Evolutionary conservation across 2,113 vertebrate species (phyloP).

Genomic region (Bombycilla garrulus): DNA sequence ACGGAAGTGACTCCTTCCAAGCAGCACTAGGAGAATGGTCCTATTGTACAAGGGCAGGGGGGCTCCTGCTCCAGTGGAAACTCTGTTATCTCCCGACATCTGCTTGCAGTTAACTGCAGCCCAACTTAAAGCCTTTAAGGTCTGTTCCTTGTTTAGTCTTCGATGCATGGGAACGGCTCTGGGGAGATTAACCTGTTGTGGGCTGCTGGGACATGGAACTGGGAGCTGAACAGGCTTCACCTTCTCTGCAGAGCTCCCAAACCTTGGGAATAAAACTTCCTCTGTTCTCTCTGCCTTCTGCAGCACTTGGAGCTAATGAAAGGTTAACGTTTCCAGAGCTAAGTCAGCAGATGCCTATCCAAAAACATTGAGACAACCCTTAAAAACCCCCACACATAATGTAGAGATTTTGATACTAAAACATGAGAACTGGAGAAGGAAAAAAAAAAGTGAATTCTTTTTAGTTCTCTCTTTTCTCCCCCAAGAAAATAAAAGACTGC

Average conservation of each 20-base stretch:
- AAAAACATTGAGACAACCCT: slow-evolving; percentile 38
- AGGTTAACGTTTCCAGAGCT: slow-evolving; percentile 67
- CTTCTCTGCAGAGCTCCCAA: background rate
- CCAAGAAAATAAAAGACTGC: background rate
- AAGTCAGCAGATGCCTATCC: slow-evolving; percentile 55
- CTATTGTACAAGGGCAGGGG: slow-evolving; percentile 47
- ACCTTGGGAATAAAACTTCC: background rate
- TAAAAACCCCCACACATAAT: slow-evolving; percentile 6
- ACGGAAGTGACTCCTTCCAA: slow-evolving; percentile 11
- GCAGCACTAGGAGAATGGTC: slow-evolving; percentile 54
- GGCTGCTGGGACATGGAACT: background rate
- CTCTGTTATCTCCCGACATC: slow-evolving; percentile 78
- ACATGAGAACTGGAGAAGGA: background rate
- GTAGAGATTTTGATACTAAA: slow-evolving; percentile 27
- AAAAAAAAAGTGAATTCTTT: background rate
- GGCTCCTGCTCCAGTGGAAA: slow-evolving; percentile 67
- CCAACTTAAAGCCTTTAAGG: slow-evolving; percentile 66
- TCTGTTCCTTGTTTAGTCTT: slow-evolving; percentile 72
- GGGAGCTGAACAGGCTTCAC: background rate
- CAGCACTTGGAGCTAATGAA: slow-evolving; percentile 24
- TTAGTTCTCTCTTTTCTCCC: background rate
- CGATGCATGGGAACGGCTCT: background rate
- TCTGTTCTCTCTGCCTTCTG: background rate
- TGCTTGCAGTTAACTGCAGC: slow-evolving; percentile 79
- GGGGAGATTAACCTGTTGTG: slow-evolving; percentile 58